Evolutionary conservation across 2,113 vertebrate species (phyloP).

Genomic region (Grammomys dolichurus): DNA sequence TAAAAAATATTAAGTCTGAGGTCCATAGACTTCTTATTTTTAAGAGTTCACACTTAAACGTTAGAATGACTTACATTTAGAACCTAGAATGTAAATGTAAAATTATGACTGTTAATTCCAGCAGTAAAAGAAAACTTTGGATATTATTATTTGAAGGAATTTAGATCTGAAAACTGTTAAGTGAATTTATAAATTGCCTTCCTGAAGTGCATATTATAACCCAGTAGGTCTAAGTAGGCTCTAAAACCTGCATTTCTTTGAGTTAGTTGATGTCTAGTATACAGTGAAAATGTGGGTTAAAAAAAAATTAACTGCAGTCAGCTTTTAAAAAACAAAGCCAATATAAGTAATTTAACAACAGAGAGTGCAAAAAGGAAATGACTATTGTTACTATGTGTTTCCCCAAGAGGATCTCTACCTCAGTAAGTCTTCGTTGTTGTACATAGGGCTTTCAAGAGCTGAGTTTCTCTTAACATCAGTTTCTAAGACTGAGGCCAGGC

Average conservation of each 20-base stretch:
- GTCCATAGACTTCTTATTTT: conserved; percentile 3
- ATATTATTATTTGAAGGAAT: neutral
- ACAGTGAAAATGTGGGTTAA: neutral
- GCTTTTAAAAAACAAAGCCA: neutral
- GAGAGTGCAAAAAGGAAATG: neutral
- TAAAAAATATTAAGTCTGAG: neutral
- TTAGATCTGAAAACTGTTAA: neutral
- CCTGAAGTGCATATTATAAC: neutral
- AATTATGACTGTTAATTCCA: conserved; percentile 30
- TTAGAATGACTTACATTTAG: conserved; percentile 47
- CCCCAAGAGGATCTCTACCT: neutral
- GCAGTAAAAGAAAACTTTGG: conserved; percentile 27
- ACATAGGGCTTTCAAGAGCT: neutral
- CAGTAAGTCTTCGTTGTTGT: conserved; percentile 29
- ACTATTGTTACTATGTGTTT: neutral
- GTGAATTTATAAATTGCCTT: neutral
- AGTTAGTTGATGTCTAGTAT: neutral
- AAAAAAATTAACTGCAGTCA: neutral
- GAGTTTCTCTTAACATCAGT: neutral
- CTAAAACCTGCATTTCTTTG: neutral
- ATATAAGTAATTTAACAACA: conserved; percentile 5
- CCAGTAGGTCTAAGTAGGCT: neutral
- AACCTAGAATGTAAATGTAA: conserved; percentile 39
- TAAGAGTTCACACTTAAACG: neutral
- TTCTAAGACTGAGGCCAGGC: conserved; percentile 45